Evolutionary conservation across 2,888 invertebrate species (phyloP).

Genomic region (Stegophylla sp.): DNA sequence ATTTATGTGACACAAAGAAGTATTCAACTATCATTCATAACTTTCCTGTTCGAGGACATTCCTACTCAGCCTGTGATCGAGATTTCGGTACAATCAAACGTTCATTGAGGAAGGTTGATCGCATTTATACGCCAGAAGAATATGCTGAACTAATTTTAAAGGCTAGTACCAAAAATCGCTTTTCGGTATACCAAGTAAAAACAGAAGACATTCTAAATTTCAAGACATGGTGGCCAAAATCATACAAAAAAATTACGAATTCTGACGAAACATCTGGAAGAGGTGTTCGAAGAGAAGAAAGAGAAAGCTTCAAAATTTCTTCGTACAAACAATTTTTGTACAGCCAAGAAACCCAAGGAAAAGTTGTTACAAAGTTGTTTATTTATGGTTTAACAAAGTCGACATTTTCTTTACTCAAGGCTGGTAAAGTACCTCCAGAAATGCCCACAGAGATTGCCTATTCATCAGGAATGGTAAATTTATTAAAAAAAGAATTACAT

Average conservation of each 20-base stretch:
- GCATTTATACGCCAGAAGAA: background rate
- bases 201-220: background rate
- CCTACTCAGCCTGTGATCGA: background rate
- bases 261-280: background rate
- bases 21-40: background rate
- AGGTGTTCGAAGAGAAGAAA: background rate
- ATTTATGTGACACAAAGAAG: background rate
- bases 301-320: conserved; percentile 1
- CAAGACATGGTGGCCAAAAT: too few relatives aligned
- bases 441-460: background rate
- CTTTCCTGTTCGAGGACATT: background rate
- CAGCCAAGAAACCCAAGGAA: background rate
- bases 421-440: too few relatives aligned
- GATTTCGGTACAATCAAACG: background rate
- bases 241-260: too few relatives aligned
- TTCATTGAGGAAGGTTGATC: too few relatives aligned
- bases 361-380: background rate
- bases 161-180: background rate
- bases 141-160: background rate
- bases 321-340: background rate
- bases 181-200: background rate
- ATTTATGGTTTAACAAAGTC: background rate
- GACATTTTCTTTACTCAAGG: too few relatives aligned
- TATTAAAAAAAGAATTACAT: conserved; percentile 7
- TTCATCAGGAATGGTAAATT: background rate